Evolutionary conservation across 2,888 invertebrate species (phyloP), one percentile per base, ranked within the genome.

Genomic region (Maniola hyperantus): DNA sequence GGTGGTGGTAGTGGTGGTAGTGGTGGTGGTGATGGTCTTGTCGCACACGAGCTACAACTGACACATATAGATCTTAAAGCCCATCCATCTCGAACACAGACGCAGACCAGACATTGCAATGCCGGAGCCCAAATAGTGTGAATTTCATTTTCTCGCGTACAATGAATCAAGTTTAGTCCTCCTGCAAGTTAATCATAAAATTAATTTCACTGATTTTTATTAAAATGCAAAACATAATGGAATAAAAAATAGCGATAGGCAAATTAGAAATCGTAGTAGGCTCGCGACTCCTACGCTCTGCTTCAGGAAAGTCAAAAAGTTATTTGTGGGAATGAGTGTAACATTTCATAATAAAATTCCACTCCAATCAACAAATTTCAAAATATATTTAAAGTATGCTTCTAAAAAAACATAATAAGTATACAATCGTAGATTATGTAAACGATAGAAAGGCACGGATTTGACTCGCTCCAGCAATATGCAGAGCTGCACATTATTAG

Each of bases 81-180:
- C 0, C 79, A 80, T 18, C 72, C 67, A 0, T 79, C 74, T n/a
- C 73, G 75, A 20, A 84, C 70, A 66, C 90, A 91, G 0, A 82
- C 79, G 73, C 90, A 91, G 2, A 89, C 77, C 26, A 85, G 65
- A 69, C 90, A 91, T 2, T 82, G 73, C 13, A 74, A 70, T 2
- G 64, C 67, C 0, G 72, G 44, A 0, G 81, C 75, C 82, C 81
- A 82, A 26, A 82, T 67, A 58, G 83, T 80, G 70, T 85, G 79
- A 20, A 89, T 70, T 61, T 90, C 87, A 1, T 85, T 83, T 66
- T 77, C 79, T 64, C 73, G 77, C 8, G 68, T 54, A 66, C 89
- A 90, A 2, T 18, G 11, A 6, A 51, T 20, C 26, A 51, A 6
- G 20, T 51, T 51, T 6, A 11, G 50, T 26, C 50, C 26, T 51